Evolutionary conservation across 2,113 vertebrate species (phyloP), one percentile per base, ranked within the genome.

Genomic region (Pelmatolapia mariae): DNA sequence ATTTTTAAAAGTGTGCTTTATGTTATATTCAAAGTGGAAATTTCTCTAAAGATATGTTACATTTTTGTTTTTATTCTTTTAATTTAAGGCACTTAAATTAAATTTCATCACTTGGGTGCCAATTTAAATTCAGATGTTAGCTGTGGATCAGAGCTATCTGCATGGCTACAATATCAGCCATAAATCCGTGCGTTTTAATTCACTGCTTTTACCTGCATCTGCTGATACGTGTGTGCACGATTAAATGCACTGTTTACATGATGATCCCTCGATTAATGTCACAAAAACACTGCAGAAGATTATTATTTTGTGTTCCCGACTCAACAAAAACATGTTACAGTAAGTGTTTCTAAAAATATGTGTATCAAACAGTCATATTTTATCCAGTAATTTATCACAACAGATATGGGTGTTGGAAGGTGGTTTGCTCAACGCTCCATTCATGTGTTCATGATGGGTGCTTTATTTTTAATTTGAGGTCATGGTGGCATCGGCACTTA

Each of bases 401-500:
- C 47, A 90, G 29, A 53, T 33, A 7, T 80, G 26, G 29, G 57
- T 71, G 19, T 80, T 43, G 0, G 57, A 12, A 57, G 57, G 29
- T 81, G 38, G n/a, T 36, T 19, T 12, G 15, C 45, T 36, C 33
- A 43, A 5, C 1, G 3, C 52, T 63, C 50, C 12, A 26, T 79
- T 88, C 57, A 79, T 82, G 26, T 82, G 47, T 83, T 89, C 33
- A 31, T 61, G 56, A 82, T 57, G 40, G 50, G 33, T 38, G 79
- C 16, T 87, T 82, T 78, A 50, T 76, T 86, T 88, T 78, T 87
- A 88, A 80, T 92, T 86, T 83, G 40, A 71, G 87, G 71, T 92
- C 87, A 89, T n/a, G n/a, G 81, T 66, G 86, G 57, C 56, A 80
- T 59, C 50, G 43, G 71, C 40, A 73, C 76, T 86, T 71, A 87